Evolutionary conservation across 2,888 invertebrate species (phyloP), one percentile per base, ranked within the genome.

Genomic region (Orthosia gracilis): DNA sequence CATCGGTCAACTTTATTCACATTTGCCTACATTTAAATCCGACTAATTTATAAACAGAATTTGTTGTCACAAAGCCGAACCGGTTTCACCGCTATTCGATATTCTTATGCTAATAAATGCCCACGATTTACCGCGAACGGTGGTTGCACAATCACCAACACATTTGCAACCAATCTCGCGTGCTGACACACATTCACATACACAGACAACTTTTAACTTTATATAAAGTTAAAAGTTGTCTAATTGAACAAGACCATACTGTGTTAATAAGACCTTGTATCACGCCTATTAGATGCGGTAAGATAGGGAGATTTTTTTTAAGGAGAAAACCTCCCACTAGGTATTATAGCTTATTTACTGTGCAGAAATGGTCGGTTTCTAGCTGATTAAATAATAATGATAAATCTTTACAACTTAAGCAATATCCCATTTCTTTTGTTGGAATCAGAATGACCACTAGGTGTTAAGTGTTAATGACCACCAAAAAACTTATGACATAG

Each of bases 91-190:
- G 70, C 61, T 79, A 69, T 62, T 55, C 76, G 76, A 76, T 75
- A 54, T 71, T 67, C 72, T 69, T 64, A 64, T 72, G 83, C 62
- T 82, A 72, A 73, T 70, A 26, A 62, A 70, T 57, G 64, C 71
- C 47, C 71, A 58, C 58, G 74, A 40, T 66, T 61, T 55, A 55
- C 47, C 18, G 23, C 50, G 21, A 67, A 58, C 62, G 31, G 49
- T 45, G 23, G 31, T 83, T 84, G 59, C 83, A 78, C 82, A 83
- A 83, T 55, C 61, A 57, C 54, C 31, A 55, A 73, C 71, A 76
- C 55, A 63, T 78, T 69, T 49, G 74, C 64, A 78, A 68, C 62
- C 74, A 78, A 72, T 81, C 66, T 74, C 58, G 49, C 23, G 9
- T 13, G 13, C 23, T 74, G 80, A 82, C 81, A 84, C 49, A 82